These are phyloP conservation scores for Misgurnus mizolepis DNA, from an alignment of 2,113 vertebrate genomes.

Conservation along the genomic window DNA sequence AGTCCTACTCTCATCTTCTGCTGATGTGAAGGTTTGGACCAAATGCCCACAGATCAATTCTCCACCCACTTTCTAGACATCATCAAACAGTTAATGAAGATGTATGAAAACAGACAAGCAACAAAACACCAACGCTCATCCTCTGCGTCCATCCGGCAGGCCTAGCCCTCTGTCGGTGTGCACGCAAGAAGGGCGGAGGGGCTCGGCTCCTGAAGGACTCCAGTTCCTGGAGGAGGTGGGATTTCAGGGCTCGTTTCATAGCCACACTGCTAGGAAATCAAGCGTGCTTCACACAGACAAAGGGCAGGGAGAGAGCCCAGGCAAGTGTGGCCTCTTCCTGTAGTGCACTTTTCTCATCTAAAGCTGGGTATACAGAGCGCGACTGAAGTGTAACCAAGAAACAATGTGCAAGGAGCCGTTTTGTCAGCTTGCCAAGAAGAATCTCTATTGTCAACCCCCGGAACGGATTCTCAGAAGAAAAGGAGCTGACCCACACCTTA, in stretches of 20 bases:
- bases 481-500: conserved; percentile 44
- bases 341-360: conserved; percentile 39
- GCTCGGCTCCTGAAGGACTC: conserved; percentile 40
- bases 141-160: conserved; percentile 15
- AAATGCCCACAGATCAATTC: conserved; percentile 44
- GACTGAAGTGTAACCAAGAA: conserved; percentile 60
- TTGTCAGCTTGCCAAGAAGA: conserved; percentile 56
- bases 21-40: conserved; percentile 18
- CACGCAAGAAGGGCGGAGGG: conserved; percentile 20
- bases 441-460: conserved; percentile 60
- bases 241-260: conserved; percentile 64
- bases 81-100: conserved; percentile 58
- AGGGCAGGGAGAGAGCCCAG: conserved; percentile 46
- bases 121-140: conserved; percentile 51
- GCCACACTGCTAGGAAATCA: conserved; percentile 59
- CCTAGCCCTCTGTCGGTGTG: conserved; percentile 42
- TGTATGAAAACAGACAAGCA: conserved; percentile 40
- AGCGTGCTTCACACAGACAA: conserved; percentile 59
- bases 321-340: conserved; percentile 57
- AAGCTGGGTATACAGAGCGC: conserved; percentile 58
- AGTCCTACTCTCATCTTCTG: conserved; percentile 28
- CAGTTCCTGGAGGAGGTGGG: conserved; percentile 49
- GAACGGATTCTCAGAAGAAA: conserved; percentile 52
- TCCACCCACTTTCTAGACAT: conserved; percentile 30
- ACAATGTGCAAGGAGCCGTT: conserved; percentile 66